These are phyloP conservation scores for Andrena trimmerana DNA, from an alignment of 2,888 invertebrate species.

Conservation along the genomic window DNA sequence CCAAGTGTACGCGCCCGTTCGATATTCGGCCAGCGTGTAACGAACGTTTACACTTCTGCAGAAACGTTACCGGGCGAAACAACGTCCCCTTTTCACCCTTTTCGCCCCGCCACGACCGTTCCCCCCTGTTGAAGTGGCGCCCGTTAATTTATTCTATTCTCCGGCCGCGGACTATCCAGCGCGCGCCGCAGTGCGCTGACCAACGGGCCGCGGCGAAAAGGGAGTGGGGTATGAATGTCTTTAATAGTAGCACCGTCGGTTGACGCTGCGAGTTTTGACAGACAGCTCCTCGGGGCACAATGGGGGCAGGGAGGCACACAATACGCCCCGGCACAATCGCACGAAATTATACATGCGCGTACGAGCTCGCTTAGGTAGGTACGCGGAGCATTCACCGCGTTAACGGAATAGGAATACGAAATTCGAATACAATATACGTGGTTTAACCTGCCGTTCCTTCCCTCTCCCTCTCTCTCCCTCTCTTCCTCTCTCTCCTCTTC, in stretches of 20 bases:
- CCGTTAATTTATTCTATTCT: slow-evolving; percentile 61
- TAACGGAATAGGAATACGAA: slow-evolving; percentile 62
- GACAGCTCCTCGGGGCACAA: slow-evolving; percentile 74
- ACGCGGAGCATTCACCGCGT: slow-evolving; percentile 52
- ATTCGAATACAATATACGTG: slow-evolving; percentile 67
- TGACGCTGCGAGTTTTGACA: slow-evolving; percentile 77
- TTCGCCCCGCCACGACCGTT: neutral
- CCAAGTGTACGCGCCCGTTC: slow-evolving; percentile 7
- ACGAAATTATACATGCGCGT: slow-evolving; percentile 68
- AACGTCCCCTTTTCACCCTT: neutral
- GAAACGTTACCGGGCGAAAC: slow-evolving; percentile 31
- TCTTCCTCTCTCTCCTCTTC: neutral
- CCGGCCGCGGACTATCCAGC: slow-evolving; percentile 20
- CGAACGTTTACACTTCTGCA: slow-evolving; percentile 49
- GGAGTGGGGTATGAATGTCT: slow-evolving; percentile 63
- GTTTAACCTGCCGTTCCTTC: slow-evolving; percentile 65
- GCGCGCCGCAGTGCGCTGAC: slow-evolving; percentile 17
- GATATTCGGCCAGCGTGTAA: slow-evolving; percentile 32
- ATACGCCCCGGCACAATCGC: slow-evolving; percentile 59
- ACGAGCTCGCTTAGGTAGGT: slow-evolving; percentile 54
- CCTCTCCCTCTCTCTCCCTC: neutral
- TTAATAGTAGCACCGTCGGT: slow-evolving; percentile 71
- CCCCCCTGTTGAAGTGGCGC: neutral
- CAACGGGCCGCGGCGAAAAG: slow-evolving; percentile 35
- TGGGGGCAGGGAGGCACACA: slow-evolving; percentile 54